Conservation (phyloP, 1,140 invertebrate genomes). For the Lepidostoma basale region DNA sequence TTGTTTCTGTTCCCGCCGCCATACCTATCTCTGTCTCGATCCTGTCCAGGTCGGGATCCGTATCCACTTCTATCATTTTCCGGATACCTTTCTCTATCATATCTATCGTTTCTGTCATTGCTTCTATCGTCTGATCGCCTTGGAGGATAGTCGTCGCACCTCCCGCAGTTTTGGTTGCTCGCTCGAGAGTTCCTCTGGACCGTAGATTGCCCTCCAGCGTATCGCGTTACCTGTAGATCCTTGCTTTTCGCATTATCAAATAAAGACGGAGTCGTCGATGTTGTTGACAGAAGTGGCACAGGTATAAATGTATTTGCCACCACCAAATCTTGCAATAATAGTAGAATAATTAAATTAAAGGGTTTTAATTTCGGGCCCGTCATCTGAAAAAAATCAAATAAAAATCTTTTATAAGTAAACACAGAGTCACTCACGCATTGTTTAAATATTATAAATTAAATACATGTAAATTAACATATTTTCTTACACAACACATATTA, state of each 20-base stretch:
- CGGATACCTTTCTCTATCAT: constrained; percentile 40
- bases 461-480: no score
- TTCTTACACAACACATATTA: no score
- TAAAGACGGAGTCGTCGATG: constrained; percentile 28
- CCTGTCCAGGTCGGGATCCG: constrained; percentile 15
- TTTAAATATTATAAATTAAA: no score
- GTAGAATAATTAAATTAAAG: not conserved
- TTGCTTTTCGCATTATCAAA: constrained; percentile 33
- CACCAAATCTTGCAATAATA: constrained; percentile 22
- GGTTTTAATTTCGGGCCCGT: not conserved
- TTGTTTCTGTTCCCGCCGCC: constrained; percentile 21
- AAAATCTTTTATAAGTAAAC: no score
- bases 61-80: constrained; percentile 37
- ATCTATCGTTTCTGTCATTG: constrained; percentile 35
- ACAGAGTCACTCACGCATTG: no score
- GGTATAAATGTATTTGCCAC: constrained; percentile 37
- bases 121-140: constrained; percentile 36
- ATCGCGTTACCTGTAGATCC: constrained; percentile 28
- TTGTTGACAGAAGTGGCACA: constrained; percentile 36
- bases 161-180: constrained; percentile 33
- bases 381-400: constrained; percentile 32
- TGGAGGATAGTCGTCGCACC: constrained; percentile 41
- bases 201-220: constrained; percentile 24
- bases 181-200: constrained; percentile 41
- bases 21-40: constrained; percentile 11